A percentile compares a stretch with the other conserved stretches of the same genome.
phyloP scores from a whole-genome alignment of 2,113 vertebrate species.

The Nothocercus nigrocapillus region DNA sequence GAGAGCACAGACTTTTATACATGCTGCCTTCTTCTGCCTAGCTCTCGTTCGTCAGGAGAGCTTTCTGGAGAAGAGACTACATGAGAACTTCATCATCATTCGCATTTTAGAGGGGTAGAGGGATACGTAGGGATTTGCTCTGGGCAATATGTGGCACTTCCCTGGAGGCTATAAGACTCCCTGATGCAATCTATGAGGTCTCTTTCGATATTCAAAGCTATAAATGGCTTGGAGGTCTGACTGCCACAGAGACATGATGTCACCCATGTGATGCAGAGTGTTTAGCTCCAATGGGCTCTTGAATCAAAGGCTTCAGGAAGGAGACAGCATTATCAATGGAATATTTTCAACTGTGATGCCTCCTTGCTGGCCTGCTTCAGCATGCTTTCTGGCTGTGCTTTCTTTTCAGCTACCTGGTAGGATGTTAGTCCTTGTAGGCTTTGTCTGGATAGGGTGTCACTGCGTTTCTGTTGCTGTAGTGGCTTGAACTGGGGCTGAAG shows the following conservation, averaged over 20 bases:
- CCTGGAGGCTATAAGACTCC: not conserved
- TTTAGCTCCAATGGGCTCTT: not conserved
- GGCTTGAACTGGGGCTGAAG: not conserved
- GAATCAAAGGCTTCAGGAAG: not conserved
- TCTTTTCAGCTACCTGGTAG: not conserved
- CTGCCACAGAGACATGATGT: not conserved
- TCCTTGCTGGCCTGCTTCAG: not conserved
- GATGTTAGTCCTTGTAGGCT: not conserved
- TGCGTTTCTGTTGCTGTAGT: not conserved
- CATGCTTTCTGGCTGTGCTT: not conserved
- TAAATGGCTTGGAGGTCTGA: slow-evolving; percentile 15
- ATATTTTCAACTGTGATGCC: not conserved
- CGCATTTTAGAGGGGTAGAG: not conserved
- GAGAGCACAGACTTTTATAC: not conserved
- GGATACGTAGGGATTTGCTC: not conserved
- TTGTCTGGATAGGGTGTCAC: not conserved
- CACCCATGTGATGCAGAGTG: not conserved
- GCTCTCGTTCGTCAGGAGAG: not conserved
- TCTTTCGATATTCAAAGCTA: slow-evolving; percentile 13
- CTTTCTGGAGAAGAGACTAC: not conserved
- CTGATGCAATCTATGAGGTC: not conserved
- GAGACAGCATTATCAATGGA: slow-evolving; percentile 3
- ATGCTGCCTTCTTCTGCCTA: not conserved
- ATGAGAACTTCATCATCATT: not conserved
- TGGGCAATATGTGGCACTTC: not conserved